phyloP scores from a whole-genome alignment of 2,888 invertebrate species.

The Scaptomyza polygonia region DNA sequence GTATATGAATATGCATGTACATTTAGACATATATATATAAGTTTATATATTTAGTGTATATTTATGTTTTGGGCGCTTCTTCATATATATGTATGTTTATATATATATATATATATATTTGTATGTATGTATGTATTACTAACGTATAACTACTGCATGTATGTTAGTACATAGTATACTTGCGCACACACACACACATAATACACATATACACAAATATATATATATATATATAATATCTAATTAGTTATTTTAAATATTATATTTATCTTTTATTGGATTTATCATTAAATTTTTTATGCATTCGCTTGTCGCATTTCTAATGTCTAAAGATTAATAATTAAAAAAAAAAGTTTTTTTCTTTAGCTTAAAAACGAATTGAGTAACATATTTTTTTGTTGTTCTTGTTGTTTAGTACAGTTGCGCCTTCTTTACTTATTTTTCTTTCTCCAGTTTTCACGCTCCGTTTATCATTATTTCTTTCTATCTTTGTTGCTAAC shows the following conservation, averaged over 20 bases:
- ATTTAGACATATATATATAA: constrained; percentile 27
- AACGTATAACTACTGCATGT: constrained; percentile 23
- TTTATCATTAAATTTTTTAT: constrained; percentile 23
- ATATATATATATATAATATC: constrained; percentile 13
- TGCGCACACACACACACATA: constrained; percentile 25
- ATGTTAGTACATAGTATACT: constrained; percentile 1
- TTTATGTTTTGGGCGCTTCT: constrained; percentile 22
- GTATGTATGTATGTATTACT: constrained; percentile 7
- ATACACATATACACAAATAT: constrained; percentile 12
- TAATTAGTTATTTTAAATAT: constrained; percentile 22
- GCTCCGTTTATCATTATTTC: constrained; percentile 1
- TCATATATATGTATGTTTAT: constrained; percentile 5
- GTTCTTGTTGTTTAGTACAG: constrained; percentile 47
- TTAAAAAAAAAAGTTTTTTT: constrained; percentile 47
- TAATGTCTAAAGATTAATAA: constrained; percentile 64
- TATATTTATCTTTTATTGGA: constrained; percentile 19
- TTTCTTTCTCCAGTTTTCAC: neutral
- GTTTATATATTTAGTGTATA: constrained; percentile 9
- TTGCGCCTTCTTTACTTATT: constrained; percentile 31
- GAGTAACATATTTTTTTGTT: constrained; percentile 43
- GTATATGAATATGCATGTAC: constrained; percentile 11
- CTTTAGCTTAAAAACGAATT: constrained; percentile 42
- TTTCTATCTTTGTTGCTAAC: constrained; percentile 13
- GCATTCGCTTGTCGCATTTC: constrained; percentile 56
- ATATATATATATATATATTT: neutral